Evolutionary conservation across 92 coral and sea anemone species (phyloP), one percentile per base, ranked within the genome.

Genomic region (Epizoanthus fatuus): DNA sequence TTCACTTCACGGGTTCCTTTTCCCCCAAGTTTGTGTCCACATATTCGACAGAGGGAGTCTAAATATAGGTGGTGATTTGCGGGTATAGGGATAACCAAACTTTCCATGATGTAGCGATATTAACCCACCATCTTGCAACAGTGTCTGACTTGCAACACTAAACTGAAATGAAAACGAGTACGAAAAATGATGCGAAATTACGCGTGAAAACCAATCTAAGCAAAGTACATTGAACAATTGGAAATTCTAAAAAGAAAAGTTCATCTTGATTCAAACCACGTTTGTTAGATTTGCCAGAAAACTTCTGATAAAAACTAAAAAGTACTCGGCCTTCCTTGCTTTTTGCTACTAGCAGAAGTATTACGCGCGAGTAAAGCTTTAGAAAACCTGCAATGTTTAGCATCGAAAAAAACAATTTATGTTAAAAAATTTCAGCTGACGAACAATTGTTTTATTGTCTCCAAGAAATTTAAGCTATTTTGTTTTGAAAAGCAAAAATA

Each of bases 281-380:
- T 60, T 19, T 60, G 7, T 7, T 15, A 17, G 13, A 16, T 60
- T 60, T 60, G 17, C 17, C 13, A 7, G 32, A 60, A 60, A 60
- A 60, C 65, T 60, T 58, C 64, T 58, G 64, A 58, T 2, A 58
- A 60, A 60, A n/a, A 60, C 3, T 58, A 58, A 60, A 29, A 60
- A 12, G 19, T 60, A 19, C 65, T 60, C 65, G 15, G 9, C 13
- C 65, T 60, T 60, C 20, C 65, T 4, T 60, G 65, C 32, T 0
- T 60, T 60, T 15, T 6, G 35, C 9, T 60, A 6, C 47, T 4
- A 6, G 6, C 65, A 60, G 15, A 60, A 60, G 7, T 60, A 4
- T 19, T 60, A 19, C 35, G 32, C 65, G 64, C 64, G 64, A 58
- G 25, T 58, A 9, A n/a, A 14, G 35, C n/a, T 55, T 13, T 55